These are phyloP conservation scores for Ardeotis arabs DNA, from an alignment of 2,113 vertebrate species.

Conservation along the genomic window DNA sequence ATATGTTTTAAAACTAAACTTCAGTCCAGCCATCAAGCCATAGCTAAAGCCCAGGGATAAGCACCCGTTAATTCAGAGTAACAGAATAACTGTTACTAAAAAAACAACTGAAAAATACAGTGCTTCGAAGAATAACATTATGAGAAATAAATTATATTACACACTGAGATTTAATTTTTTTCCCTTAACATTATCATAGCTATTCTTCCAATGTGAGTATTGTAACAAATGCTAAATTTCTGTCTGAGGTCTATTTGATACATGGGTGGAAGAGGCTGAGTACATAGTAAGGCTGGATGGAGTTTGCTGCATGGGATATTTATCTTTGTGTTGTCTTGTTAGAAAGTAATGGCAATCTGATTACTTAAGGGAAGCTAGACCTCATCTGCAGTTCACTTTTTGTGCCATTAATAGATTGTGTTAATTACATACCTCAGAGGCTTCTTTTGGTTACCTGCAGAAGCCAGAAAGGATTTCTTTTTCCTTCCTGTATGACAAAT, in stretches of 20 bases:
- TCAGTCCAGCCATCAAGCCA: background rate
- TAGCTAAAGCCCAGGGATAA: background rate
- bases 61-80: background rate
- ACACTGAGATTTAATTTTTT: background rate
- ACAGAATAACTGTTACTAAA: background rate
- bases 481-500: background rate
- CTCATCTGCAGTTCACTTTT: background rate
- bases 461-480: conserved; percentile 2
- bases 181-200: background rate
- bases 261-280: background rate
- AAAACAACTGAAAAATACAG: background rate
- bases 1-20: background rate
- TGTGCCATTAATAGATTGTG: background rate
- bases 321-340: background rate
- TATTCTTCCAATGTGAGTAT: background rate
- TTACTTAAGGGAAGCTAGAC: background rate
- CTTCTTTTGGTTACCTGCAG: conserved; percentile 11
- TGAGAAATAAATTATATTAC: background rate
- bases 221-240: background rate
- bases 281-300: background rate
- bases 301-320: background rate
- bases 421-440: conserved; percentile 28
- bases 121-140: background rate
- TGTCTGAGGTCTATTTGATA: background rate
- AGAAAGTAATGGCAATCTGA: background rate